Evolutionary conservation across 2,113 vertebrate species (phyloP).

Genomic region (Ploceus nigricollis): DNA sequence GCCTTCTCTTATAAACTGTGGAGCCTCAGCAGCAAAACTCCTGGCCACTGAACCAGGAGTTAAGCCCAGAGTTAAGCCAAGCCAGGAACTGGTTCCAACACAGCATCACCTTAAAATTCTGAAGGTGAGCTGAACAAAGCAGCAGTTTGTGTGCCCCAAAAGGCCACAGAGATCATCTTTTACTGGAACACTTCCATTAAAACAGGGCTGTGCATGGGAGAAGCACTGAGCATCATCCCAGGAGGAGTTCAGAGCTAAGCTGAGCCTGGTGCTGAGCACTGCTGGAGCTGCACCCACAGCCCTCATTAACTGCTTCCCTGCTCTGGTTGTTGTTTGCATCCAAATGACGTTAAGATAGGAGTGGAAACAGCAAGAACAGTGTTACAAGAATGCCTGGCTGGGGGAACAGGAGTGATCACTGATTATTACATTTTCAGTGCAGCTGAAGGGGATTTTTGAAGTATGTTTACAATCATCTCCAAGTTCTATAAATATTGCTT

Average conservation of each 20-base stretch:
- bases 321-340: neutral
- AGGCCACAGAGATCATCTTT: neutral
- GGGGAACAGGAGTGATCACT: neutral
- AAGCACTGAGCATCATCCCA: neutral
- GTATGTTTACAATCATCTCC: constrained; percentile 46
- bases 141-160: neutral
- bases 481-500: constrained; percentile 50
- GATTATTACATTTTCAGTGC: constrained; percentile 46
- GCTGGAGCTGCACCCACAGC: neutral
- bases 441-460: constrained; percentile 33
- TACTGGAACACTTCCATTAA: neutral
- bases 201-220: fast-evolving
- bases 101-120: neutral
- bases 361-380: neutral
- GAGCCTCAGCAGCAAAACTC: neutral
- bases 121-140: neutral
- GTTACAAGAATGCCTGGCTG: neutral
- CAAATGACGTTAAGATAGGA: neutral
- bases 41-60: neutral
- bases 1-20: neutral
- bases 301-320: neutral
- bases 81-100: neutral
- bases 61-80: neutral
- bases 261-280: neutral
- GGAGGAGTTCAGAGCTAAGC: neutral